These are phyloP conservation scores for Synanthedon vespiformis DNA, from an alignment of 2,888 invertebrate genomes.

Conservation along the genomic window DNA sequence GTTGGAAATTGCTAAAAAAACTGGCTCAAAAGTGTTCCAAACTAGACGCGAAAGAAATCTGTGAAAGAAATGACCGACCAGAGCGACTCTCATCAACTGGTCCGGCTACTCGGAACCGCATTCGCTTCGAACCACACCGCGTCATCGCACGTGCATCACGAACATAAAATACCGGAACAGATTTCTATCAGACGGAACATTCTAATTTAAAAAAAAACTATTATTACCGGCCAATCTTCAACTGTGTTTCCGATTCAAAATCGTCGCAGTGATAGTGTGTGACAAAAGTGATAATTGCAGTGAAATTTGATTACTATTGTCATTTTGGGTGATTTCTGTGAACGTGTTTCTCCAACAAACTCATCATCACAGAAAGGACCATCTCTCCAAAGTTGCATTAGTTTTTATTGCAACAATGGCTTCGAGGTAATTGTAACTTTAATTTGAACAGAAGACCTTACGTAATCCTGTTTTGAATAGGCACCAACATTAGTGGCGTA, in stretches of 20 bases:
- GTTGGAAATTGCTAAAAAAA: neutral
- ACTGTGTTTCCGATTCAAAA: slow-evolving; percentile 10
- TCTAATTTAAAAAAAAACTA: neutral
- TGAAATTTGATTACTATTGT: slow-evolving; percentile 9
- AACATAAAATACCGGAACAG: slow-evolving; percentile 41
- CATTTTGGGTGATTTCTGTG: neutral
- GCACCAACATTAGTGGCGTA: no score
- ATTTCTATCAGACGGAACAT: slow-evolving; percentile 27
- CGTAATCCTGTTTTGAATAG: no score
- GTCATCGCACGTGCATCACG: slow-evolving; percentile 51
- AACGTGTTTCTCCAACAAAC: neutral
- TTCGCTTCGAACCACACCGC: slow-evolving; percentile 40
- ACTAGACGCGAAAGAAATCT: slow-evolving; percentile 7
- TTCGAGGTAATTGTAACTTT: slow-evolving; percentile 31
- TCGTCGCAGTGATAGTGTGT: slow-evolving; percentile 12
- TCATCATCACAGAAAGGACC: neutral
- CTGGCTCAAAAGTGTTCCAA: slow-evolving; percentile 1
- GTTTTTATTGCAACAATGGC: slow-evolving; percentile 33
- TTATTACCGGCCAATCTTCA: slow-evolving; percentile 1
- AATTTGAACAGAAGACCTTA: no score
- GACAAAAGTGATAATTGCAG: slow-evolving; percentile 27
- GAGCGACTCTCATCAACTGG: slow-evolving; percentile 10
- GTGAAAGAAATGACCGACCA: slow-evolving; percentile 2
- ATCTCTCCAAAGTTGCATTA: slow-evolving; percentile 13
- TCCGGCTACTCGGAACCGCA: slow-evolving; percentile 28